phyloP scores from a whole-genome alignment of 2,888 invertebrate genomes.

The Amphipyra berbera region DNA sequence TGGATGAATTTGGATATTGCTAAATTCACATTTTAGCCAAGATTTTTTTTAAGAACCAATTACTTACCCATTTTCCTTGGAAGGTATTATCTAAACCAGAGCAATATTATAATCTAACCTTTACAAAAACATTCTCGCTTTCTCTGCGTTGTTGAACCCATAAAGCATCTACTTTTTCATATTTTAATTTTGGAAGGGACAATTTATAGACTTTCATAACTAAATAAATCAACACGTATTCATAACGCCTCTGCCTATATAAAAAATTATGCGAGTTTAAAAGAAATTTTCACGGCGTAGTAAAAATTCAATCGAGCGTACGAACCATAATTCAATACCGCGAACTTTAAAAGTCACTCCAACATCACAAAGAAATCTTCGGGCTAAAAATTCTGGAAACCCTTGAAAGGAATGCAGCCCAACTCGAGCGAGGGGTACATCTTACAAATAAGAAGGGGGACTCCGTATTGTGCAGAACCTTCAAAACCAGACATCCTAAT shows the following conservation, averaged over 20 bases:
- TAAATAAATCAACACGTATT: slow-evolving; percentile 49
- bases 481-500: slow-evolving; percentile 89
- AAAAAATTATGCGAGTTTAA: slow-evolving; percentile 37
- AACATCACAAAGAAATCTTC: slow-evolving; percentile 74
- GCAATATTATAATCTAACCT: not conserved
- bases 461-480: slow-evolving; percentile 85
- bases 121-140: not conserved
- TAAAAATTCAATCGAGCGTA: slow-evolving; percentile 77
- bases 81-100: too few species aligned
- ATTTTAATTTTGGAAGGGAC: not conserved
- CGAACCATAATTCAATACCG: slow-evolving; percentile 79
- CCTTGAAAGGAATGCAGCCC: slow-evolving; percentile 76
- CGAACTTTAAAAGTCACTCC: slow-evolving; percentile 79
- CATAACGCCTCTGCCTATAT: slow-evolving; percentile 19
- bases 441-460: slow-evolving; percentile 84
- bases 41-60: too few species aligned
- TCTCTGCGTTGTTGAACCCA: not conserved
- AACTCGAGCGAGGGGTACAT: slow-evolving; percentile 73
- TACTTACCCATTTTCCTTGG: too few species aligned
- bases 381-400: slow-evolving; percentile 76
- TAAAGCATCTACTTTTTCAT: slow-evolving; percentile 8
- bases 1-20: too few species aligned
- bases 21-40: too few species aligned
- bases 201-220: slow-evolving; percentile 28
- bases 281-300: slow-evolving; percentile 56